Conservation (phyloP, 2,113 vertebrate species). For the Empidonax alnorum region DNA sequence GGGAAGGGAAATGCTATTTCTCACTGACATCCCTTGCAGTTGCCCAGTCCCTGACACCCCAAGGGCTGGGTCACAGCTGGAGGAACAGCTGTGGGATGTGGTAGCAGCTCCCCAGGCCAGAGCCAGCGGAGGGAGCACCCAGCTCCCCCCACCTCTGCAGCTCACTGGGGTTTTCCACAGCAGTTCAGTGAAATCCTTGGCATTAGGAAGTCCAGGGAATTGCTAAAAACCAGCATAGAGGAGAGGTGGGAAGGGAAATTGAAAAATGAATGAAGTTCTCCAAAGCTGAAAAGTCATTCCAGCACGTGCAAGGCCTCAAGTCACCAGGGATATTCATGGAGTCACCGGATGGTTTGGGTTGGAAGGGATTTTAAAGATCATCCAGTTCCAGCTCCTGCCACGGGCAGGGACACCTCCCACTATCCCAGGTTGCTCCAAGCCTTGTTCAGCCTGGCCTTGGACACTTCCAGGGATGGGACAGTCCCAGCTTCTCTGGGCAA, state of each 20-base stretch:
- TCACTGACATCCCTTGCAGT: background rate
- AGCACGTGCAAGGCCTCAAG: background rate
- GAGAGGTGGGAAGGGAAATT: background rate
- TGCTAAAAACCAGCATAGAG: background rate
- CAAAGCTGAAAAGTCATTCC: background rate
- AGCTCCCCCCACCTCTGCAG: background rate
- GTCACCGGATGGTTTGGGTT: background rate
- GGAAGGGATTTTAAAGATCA: background rate
- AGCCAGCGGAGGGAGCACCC: background rate
- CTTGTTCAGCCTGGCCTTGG: fast-evolving
- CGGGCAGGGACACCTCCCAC: background rate
- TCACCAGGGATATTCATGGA: background rate
- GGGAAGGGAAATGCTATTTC: background rate
- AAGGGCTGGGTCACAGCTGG: background rate
- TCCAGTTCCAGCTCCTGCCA: background rate
- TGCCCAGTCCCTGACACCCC: background rate
- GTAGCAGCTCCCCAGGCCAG: background rate
- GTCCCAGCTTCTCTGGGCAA: background rate
- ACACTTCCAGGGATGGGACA: background rate
- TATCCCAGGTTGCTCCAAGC: fast-evolving
- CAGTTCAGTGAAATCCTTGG: background rate
- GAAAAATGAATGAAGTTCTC: background rate
- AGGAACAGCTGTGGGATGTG: background rate
- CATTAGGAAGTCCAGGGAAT: background rate
- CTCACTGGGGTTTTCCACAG: background rate